Evolutionary conservation across 92 coral and sea anemone genomes (phyloP).

Genomic region (Paramuricea clavata): DNA sequence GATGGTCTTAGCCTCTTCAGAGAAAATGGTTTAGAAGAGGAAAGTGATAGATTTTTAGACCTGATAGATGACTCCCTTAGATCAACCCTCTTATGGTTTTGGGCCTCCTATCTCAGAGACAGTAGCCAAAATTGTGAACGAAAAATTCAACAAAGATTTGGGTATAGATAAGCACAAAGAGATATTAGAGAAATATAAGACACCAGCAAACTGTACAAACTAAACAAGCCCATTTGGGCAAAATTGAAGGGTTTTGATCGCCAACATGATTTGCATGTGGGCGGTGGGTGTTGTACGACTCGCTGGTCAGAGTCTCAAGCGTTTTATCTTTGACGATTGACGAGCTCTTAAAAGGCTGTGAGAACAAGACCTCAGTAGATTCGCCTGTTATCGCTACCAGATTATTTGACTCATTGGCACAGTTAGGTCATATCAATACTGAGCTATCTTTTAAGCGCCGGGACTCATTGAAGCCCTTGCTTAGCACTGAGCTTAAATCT

Average conservation of each 20-base stretch:
- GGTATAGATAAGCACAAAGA: constrained; percentile 4
- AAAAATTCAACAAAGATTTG: constrained; percentile 2
- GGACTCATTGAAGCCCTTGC: constrained; percentile 8
- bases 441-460: constrained; percentile 6
- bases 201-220: constrained; percentile 6
- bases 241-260: constrained; percentile 1
- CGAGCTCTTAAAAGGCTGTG: constrained; percentile 1
- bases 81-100: not conserved
- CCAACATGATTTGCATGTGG: constrained; percentile 2
- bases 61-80: constrained; percentile 9
- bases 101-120: constrained; percentile 5
- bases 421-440: constrained; percentile 1
- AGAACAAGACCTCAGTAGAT: not conserved
- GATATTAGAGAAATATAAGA: not conserved
- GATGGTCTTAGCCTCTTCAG: constrained; percentile 7
- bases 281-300: not conserved
- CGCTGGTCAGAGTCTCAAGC: constrained; percentile 8
- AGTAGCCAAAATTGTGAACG: constrained; percentile 5
- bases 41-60: not conserved
- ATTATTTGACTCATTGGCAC: not conserved
- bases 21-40: constrained; percentile 2
- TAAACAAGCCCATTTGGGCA: constrained; percentile 2
- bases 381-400: not conserved
- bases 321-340: constrained; percentile 4
- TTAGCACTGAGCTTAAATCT: not conserved